Evolutionary conservation across 2,888 invertebrate species (phyloP), one percentile per base, ranked within the genome.

Genomic region (Fragum fragum): DNA sequence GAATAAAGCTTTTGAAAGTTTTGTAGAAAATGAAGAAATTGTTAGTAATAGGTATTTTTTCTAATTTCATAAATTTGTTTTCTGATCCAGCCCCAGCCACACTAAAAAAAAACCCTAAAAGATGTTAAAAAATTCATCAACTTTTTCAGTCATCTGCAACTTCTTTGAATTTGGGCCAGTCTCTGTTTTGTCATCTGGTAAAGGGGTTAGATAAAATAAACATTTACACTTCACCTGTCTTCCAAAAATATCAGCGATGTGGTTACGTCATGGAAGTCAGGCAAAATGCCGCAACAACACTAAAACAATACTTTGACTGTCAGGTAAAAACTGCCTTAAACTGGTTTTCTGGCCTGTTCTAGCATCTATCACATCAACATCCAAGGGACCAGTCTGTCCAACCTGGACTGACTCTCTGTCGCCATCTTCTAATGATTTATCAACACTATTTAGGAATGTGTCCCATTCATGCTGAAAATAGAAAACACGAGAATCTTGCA

Each of bases 191-290:
- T n/a, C n/a, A n/a, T n/a, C n/a, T n/a, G n/a, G n/a, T n/a, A n/a
- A n/a, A n/a, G n/a, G n/a, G n/a, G n/a, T n/a, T n/a, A n/a, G n/a
- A n/a, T 53, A 53, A 11, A 53, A 53, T 6, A 53, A 6, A 53
- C 53, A n/a, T 6, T 11, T 11, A 23, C 0, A 26, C 14, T n/a
- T 23, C 59, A 84, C 85, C 85, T 85, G 77, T 28, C 57, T 21
- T 21, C 70, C 29, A 39, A 83, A 74, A 74, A 86, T 61, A 53
- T 86, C 83, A 70, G 83, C 71, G 16, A 92, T 86, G 76, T 93
- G 93, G 78, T 88, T 89, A 61, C 92, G 93, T 93, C 93, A 93
- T 69, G 93, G 93, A 14, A 92, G 91, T 93, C 93, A 93, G 53
- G 92, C 93, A 89, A 93, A 93, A 81, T 93, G 93, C 18, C 93